Evolutionary conservation across 2,113 vertebrate species (phyloP).

Genomic region (Limnothrissa miodon): DNA sequence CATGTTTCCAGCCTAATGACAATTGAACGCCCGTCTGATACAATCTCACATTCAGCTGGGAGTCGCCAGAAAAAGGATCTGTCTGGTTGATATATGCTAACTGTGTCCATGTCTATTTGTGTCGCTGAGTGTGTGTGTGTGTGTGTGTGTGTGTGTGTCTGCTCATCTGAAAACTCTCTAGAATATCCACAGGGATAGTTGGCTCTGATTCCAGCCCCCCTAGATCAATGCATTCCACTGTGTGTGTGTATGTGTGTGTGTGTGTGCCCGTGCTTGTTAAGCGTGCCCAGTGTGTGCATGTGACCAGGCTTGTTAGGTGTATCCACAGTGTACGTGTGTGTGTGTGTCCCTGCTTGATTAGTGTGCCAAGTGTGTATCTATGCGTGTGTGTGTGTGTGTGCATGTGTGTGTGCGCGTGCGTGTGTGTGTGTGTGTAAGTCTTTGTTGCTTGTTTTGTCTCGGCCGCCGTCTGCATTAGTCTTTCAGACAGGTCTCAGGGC

Average conservation of each 20-base stretch:
- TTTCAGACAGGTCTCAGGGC: constrained; percentile 1
- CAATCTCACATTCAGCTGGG: neutral
- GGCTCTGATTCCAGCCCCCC: neutral
- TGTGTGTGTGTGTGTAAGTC: neutral
- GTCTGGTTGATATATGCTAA: neutral
- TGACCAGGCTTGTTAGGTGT: no score
- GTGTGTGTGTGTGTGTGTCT: neutral
- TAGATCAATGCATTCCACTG: neutral
- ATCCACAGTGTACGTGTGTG: neutral
- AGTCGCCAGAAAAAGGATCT: neutral
- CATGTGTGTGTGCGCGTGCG: neutral
- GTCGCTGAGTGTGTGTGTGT: no score
- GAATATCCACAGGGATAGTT: neutral
- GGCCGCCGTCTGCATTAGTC: neutral
- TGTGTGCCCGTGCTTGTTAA: neutral
- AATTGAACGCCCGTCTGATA: neutral
- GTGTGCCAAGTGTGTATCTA: neutral
- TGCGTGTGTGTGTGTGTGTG: neutral
- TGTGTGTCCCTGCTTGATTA: neutral
- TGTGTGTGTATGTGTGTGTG: constrained; percentile 18
- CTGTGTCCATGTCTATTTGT: neutral
- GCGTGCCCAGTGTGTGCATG: neutral
- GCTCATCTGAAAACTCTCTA: neutral
- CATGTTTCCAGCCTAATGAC: neutral
- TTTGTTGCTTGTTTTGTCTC: neutral